Conservation (phyloP, 2,888 invertebrate genomes). For the Podabrus alpinus region DNA sequence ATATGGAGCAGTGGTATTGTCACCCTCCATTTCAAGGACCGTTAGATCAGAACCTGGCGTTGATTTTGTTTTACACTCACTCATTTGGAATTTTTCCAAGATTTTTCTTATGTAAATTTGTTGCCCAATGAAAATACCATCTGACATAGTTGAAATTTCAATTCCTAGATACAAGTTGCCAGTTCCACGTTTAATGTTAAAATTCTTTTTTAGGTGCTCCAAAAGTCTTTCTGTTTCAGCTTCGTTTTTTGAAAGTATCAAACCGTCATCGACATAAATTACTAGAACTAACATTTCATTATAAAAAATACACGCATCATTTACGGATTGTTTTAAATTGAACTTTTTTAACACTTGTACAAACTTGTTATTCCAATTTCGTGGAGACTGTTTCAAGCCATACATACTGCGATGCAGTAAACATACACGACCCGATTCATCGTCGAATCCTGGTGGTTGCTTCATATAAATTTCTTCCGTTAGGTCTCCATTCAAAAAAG, state of each 20-base stretch:
- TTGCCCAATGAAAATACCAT: not conserved
- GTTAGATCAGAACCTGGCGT: not conserved
- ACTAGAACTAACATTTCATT: not conserved
- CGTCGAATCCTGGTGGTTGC: slow-evolving; percentile 24
- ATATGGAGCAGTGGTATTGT: not conserved
- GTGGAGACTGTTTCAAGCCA: slow-evolving; percentile 9
- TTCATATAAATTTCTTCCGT: slow-evolving; percentile 30
- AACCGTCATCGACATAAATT: not conserved
- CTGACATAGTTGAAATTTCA: not conserved
- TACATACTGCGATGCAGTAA: slow-evolving; percentile 17
- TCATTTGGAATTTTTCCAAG: not conserved
- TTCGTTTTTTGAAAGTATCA: not conserved
- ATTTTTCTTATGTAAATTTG: not conserved
- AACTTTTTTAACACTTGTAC: not conserved
- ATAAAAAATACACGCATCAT: not conserved
- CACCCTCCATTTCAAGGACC: not conserved
- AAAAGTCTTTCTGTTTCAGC: not conserved
- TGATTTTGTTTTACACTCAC: not conserved
- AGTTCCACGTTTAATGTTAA: not conserved
- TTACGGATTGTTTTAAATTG: not conserved
- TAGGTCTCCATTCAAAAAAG: slow-evolving; percentile 28
- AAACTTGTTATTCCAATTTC: not conserved
- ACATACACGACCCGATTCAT: slow-evolving; percentile 3
- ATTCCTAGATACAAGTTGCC: not conserved
- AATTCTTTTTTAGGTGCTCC: not conserved